Evolutionary conservation across 2,113 vertebrate species (phyloP).

Genomic region (Dicrurus megarhynchus): DNA sequence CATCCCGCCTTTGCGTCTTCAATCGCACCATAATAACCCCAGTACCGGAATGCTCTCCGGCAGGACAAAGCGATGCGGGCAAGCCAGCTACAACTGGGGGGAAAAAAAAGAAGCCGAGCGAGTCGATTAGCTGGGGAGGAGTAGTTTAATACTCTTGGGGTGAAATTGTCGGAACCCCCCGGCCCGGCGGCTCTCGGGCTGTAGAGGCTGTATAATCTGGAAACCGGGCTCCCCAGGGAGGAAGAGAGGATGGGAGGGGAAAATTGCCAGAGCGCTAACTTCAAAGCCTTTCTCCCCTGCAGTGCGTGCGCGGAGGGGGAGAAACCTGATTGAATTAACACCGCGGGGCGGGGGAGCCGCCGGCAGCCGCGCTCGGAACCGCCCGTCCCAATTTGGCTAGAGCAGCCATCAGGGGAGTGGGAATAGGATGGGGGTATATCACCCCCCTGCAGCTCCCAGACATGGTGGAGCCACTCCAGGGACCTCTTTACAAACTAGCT

Average conservation of each 20-base stretch:
- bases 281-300: constrained; percentile 21
- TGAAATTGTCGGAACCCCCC: neutral
- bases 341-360: neutral
- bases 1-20: neutral
- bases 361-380: neutral
- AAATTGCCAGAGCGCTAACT: neutral
- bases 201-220: neutral
- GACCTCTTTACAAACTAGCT: constrained; percentile 22
- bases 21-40: neutral
- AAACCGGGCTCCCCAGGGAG: neutral
- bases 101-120: neutral
- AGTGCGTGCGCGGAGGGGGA: neutral
- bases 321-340: neutral
- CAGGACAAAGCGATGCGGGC: neutral
- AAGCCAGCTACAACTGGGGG: neutral
- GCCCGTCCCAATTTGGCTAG: neutral
- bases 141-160: neutral
- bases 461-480: constrained; percentile 55
- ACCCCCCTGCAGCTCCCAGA: constrained; percentile 37
- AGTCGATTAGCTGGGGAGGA: neutral
- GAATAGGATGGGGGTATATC: neutral
- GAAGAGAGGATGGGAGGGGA: neutral
- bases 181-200: neutral
- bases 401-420: neutral
- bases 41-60: neutral